These are phyloP conservation scores for Macrotrachela quadricornifera DNA, from an alignment of 1,140 invertebrate genomes.

Conservation along the genomic window DNA sequence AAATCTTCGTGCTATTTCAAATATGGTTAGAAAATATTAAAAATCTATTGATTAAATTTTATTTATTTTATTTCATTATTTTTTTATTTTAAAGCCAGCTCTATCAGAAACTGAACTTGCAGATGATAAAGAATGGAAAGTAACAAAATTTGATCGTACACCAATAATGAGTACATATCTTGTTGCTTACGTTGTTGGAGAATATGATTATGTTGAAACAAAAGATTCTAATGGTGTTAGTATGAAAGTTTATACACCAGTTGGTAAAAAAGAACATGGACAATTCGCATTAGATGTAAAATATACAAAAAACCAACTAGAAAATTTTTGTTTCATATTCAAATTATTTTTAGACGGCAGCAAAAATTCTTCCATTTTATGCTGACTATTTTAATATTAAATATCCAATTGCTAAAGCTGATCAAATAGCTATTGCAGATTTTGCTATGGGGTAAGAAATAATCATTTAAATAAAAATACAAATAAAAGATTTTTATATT, in stretches of 20 bases:
- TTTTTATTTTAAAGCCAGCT: too few species aligned
- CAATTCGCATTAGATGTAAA: constrained; percentile 53
- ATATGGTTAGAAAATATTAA: too few species aligned
- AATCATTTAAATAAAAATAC: too few species aligned
- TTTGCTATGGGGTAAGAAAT: too few species aligned
- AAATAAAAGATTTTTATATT: too few species aligned
- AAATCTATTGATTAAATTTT: too few species aligned
- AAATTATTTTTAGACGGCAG: too few species aligned
- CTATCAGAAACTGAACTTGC: too few species aligned
- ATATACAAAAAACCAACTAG: background rate
- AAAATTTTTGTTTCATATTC: too few species aligned
- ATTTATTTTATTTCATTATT: too few species aligned
- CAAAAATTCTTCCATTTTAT: constrained; percentile 63
- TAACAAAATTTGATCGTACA: constrained; percentile 55
- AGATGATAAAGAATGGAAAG: constrained; percentile 16
- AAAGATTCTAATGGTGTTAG: constrained; percentile 44
- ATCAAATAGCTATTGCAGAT: constrained; percentile 78
- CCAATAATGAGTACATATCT: constrained; percentile 91
- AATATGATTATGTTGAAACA: constrained; percentile 70
- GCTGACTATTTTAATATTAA: constrained; percentile 79
- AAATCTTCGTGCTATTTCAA: too few species aligned
- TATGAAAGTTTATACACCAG: constrained; percentile 71
- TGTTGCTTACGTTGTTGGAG: constrained; percentile 70
- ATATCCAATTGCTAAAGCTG: constrained; percentile 83
- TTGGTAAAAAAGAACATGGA: constrained; percentile 73